A percentile compares a stretch with the other conserved stretches of the same genome.
phyloP scores from a whole-genome alignment of 2,797 vertebrate genomes.

The Microhierax caerulescens region DNA sequence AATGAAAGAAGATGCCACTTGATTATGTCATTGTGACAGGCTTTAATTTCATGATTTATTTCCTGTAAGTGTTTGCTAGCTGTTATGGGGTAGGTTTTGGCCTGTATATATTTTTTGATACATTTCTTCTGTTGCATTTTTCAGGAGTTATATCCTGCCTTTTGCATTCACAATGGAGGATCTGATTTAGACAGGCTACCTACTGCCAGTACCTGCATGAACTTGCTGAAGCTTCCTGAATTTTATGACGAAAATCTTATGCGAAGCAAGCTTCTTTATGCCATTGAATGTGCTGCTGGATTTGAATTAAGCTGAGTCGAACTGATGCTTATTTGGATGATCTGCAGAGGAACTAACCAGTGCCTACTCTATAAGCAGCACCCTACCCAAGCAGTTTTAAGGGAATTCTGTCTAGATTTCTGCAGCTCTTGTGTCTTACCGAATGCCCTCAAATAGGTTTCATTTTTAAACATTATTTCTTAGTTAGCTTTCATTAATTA shows the following conservation, averaged over 20 bases:
- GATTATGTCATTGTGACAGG: background rate
- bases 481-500: slow-evolving; percentile 49
- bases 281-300: slow-evolving; percentile 95
- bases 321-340: background rate
- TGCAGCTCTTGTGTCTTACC: slow-evolving; percentile 39
- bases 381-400: slow-evolving; percentile 31
- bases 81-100: background rate
- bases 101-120: background rate
- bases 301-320: slow-evolving; percentile 94
- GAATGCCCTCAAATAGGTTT: slow-evolving; percentile 50
- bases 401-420: slow-evolving; percentile 44
- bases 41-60: background rate
- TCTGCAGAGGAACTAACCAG: slow-evolving; percentile 55
- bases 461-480: slow-evolving; percentile 45
- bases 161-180: slow-evolving; percentile 98
- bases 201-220: slow-evolving; percentile 99
- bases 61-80: background rate
- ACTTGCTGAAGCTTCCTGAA: slow-evolving; percentile 96
- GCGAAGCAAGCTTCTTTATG: slow-evolving; percentile 95
- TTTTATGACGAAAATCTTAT: slow-evolving; percentile 92
- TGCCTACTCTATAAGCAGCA: slow-evolving; percentile 65
- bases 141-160: slow-evolving; percentile 96
- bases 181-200: slow-evolving; percentile 92
- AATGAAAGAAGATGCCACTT: background rate
- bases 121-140: background rate